Evolutionary conservation across 1,140 invertebrate species (phyloP).

Genomic region (Drosophila persimilis): DNA sequence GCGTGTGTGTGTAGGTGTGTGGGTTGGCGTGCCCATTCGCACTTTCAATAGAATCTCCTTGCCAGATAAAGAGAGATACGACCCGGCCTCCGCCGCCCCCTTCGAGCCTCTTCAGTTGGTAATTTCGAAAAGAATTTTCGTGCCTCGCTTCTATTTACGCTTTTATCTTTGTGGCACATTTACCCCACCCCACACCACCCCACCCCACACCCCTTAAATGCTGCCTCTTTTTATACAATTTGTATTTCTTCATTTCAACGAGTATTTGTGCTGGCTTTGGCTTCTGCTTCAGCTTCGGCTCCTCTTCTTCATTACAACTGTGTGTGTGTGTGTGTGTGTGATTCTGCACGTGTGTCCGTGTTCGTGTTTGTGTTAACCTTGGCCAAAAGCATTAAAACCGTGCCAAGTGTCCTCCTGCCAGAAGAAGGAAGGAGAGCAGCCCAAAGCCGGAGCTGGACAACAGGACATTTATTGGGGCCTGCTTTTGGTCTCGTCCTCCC

Average conservation of each 20-base stretch:
- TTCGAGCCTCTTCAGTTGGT: conserved; percentile 27
- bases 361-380: conserved; percentile 59
- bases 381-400: conserved; percentile 72
- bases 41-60: conserved; percentile 63
- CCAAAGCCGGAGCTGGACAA: conserved; percentile 20
- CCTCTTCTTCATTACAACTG: conserved; percentile 31
- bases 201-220: background rate
- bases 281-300: conserved; percentile 23
- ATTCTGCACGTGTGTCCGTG: conserved; percentile 28
- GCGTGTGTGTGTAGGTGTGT: conserved; percentile 28
- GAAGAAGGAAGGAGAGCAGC: conserved; percentile 25
- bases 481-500: conserved; percentile 5
- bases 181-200: conserved; percentile 12
- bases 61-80: conserved; percentile 25
- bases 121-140: conserved; percentile 67
- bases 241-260: conserved; percentile 73
- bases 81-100: background rate
- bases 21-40: conserved; percentile 51
- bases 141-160: conserved; percentile 76
- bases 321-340: conserved; percentile 18
- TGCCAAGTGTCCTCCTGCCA: conserved; percentile 65
- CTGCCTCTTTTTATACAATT: conserved; percentile 68
- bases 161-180: conserved; percentile 71
- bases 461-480: conserved; percentile 53
- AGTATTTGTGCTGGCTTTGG: conserved; percentile 32